Conservation (phyloP, 2,113 vertebrate genomes). For the Melanerpes formicivorus region DNA sequence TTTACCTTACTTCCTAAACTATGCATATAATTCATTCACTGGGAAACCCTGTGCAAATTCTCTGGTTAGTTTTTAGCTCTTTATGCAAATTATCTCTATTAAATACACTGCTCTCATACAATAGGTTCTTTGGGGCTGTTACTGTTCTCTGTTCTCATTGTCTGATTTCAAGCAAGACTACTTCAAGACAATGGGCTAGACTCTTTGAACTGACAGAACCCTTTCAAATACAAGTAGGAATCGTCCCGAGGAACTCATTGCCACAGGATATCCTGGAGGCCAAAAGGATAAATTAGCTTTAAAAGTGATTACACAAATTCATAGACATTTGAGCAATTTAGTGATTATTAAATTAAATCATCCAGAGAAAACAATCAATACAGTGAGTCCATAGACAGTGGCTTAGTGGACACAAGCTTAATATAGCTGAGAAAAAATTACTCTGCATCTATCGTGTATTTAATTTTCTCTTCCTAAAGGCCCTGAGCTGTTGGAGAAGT, state of each 20-base stretch:
- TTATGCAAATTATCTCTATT: background rate
- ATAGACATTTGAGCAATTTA: background rate
- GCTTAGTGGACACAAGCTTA: background rate
- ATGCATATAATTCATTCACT: background rate
- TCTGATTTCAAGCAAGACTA: background rate
- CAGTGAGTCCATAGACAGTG: background rate
- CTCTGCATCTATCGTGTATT: background rate
- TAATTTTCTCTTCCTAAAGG: background rate
- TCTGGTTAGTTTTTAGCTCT: constrained; percentile 18
- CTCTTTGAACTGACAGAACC: background rate
- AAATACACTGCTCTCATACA: background rate
- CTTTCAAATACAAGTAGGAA: background rate
- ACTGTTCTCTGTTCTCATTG: background rate
- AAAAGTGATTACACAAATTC: background rate
- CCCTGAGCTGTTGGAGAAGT: background rate
- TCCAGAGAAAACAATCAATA: background rate
- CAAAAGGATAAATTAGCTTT: background rate
- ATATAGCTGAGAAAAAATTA: background rate
- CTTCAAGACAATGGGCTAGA: background rate
- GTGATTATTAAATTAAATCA: background rate
- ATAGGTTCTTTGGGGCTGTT: background rate
- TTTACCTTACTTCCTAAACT: constrained; percentile 1
- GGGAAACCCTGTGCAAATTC: background rate
- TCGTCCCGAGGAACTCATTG: background rate
- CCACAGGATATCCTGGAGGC: background rate